phyloP scores from a whole-genome alignment of 2,113 vertebrate species.

The Pterophyllum scalare region DNA sequence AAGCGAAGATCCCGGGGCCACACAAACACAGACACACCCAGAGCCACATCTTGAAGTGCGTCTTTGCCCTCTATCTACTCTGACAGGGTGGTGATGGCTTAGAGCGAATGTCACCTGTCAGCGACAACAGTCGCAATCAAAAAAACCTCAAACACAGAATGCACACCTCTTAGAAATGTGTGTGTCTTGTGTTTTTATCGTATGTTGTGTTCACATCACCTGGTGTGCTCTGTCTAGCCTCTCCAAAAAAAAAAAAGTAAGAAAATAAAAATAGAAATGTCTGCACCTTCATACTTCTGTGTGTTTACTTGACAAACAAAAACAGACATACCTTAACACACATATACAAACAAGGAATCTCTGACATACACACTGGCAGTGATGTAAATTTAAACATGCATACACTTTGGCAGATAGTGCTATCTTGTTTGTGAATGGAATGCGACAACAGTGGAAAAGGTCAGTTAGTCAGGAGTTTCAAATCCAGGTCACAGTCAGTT shows the following conservation, averaged over 20 bases:
- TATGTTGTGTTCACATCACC: constrained; percentile 17
- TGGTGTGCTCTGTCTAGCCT: not conserved
- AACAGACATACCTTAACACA: not conserved
- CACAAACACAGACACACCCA: not conserved
- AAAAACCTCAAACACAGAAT: constrained; percentile 4
- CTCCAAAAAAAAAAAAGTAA: not conserved
- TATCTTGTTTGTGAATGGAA: constrained; percentile 25
- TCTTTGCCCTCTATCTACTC: constrained; percentile 17
- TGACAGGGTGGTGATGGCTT: constrained; percentile 31
- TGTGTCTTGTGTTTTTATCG: not conserved
- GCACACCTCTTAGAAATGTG: not conserved
- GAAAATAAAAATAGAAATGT: constrained; percentile 18
- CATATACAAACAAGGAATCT: not conserved
- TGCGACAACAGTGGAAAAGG: constrained; percentile 24
- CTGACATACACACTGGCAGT: not conserved
- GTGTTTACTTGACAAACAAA: constrained; percentile 19
- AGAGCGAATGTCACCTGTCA: constrained; percentile 47
- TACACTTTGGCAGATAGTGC: not conserved
- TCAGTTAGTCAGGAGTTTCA: constrained; percentile 34
- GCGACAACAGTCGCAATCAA: not conserved
- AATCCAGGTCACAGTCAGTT: constrained; percentile 14
- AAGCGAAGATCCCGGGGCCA: not conserved
- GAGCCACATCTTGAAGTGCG: constrained; percentile 2
- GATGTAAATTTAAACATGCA: not conserved
- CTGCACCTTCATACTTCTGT: not conserved